These are phyloP conservation scores for Drosophila sechellia DNA, from an alignment of 1,140 invertebrate genomes.

Conservation along the genomic window DNA sequence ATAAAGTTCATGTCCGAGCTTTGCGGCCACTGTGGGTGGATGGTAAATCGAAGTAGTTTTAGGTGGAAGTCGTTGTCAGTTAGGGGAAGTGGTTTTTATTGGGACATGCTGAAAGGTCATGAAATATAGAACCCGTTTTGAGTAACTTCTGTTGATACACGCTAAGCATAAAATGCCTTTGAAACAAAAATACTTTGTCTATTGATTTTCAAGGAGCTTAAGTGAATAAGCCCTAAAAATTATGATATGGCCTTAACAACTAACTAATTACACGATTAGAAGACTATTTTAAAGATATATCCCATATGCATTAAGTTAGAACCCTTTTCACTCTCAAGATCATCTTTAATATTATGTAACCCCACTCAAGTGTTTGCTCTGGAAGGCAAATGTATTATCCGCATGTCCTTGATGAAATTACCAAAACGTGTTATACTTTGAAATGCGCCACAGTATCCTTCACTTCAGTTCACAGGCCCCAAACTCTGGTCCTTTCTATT, in stretches of 20 bases:
- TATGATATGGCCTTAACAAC: too few relatives aligned
- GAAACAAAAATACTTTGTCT: background rate
- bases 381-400: constrained; percentile 31
- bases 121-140: background rate
- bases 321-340: constrained; percentile 5
- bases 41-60: constrained; percentile 15
- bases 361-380: constrained; percentile 8
- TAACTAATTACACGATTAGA: too few relatives aligned
- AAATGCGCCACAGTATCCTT: constrained; percentile 51
- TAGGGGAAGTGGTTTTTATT: constrained; percentile 26
- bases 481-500: constrained; percentile 37
- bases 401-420: constrained; percentile 69
- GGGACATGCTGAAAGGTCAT: constrained; percentile 3
- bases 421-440: constrained; percentile 68
- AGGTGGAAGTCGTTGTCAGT: constrained; percentile 13
- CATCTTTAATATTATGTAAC: constrained; percentile 31
- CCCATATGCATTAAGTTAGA: background rate
- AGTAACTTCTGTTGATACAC: background rate
- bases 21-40: constrained; percentile 15
- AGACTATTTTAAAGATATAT: too few relatives aligned
- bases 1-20: constrained; percentile 15
- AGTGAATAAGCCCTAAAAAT: too few relatives aligned
- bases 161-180: background rate
- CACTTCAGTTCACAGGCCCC: constrained; percentile 6
- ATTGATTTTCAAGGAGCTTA: too few relatives aligned